phyloP scores from a whole-genome alignment of 1,140 invertebrate genomes.

The Pristionchus pacificus region DNA sequence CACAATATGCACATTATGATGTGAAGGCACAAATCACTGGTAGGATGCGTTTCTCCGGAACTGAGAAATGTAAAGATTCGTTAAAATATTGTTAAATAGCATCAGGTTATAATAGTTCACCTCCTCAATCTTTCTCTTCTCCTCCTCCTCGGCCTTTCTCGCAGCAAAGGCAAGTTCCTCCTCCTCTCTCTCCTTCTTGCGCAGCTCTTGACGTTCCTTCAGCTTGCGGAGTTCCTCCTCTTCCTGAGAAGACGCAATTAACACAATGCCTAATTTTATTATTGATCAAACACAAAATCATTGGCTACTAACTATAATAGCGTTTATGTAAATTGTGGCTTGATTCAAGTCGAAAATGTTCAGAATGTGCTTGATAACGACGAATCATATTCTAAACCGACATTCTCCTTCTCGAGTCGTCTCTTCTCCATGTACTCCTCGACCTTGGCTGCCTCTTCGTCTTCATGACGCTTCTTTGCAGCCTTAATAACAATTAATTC shows the following conservation, averaged over 20 bases:
- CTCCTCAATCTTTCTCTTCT: slow-evolving; percentile 32
- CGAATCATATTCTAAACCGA: too few relatives aligned
- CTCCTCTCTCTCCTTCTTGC: slow-evolving; percentile 36
- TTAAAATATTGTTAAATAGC: too few relatives aligned
- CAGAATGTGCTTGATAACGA: too few relatives aligned
- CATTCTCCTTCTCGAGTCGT: slow-evolving; percentile 44
- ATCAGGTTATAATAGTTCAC: slow-evolving; percentile 9
- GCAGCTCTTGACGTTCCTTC: slow-evolving; percentile 40
- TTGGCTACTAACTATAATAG: too few relatives aligned
- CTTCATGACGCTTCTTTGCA: slow-evolving; percentile 53
- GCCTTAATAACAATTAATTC: slow-evolving; percentile 24
- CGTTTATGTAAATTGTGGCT: too few relatives aligned
- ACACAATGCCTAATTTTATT: too few relatives aligned
- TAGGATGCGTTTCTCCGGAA: neutral
- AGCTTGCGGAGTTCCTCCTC: slow-evolving; percentile 39
- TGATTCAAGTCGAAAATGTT: too few relatives aligned
- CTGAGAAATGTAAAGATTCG: neutral
- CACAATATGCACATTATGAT: neutral
- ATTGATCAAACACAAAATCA: too few relatives aligned
- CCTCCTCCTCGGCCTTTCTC: slow-evolving; percentile 35
- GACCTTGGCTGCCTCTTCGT: slow-evolving; percentile 50
- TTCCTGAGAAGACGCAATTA: too few relatives aligned
- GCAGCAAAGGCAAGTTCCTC: slow-evolving; percentile 35
- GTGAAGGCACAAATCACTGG: slow-evolving; percentile 9
- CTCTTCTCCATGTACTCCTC: slow-evolving; percentile 54